A percentile compares a stretch with the other conserved stretches of the same genome.
phyloP scores from a whole-genome alignment of 2,888 invertebrate genomes.

The Acleris laterana region DNA sequence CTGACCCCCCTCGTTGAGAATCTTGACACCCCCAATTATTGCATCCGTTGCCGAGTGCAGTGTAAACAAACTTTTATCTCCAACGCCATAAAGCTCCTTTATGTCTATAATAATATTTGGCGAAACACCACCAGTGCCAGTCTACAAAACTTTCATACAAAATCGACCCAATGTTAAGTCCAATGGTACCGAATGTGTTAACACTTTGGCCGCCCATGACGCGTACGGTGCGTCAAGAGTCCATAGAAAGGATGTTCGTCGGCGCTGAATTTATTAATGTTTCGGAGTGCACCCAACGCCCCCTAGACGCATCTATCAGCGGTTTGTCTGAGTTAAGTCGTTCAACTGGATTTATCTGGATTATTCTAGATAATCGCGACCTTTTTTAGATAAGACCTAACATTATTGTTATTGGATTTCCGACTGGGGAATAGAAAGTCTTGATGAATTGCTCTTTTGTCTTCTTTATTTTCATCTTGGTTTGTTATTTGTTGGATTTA shows the following conservation, averaged over 20 bases:
- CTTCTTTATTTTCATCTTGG: too few species aligned
- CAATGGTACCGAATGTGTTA: too few species aligned
- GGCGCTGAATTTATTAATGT: neutral
- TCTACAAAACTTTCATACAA: too few species aligned
- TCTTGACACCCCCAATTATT: conserved; percentile 14
- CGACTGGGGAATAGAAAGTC: neutral
- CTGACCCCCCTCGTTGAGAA: neutral
- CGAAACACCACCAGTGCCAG: neutral
- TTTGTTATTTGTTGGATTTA: too few species aligned
- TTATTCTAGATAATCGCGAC: conserved; percentile 6
- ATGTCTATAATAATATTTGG: conserved; percentile 15
- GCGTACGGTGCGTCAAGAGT: too few species aligned
- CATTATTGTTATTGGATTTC: conserved; percentile 15
- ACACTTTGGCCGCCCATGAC: too few species aligned
- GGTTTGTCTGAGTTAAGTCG: conserved; percentile 20
- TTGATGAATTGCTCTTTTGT: neutral
- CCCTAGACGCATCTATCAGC: conserved; percentile 15
- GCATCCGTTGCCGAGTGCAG: conserved; percentile 4
- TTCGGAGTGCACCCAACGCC: conserved; percentile 10
- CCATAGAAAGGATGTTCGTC: too few species aligned
- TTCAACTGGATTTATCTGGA: conserved; percentile 8
- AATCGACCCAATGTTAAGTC: too few species aligned
- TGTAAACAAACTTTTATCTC: conserved; percentile 22
- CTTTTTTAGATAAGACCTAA: conserved; percentile 5
- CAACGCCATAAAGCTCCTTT: conserved; percentile 5